Evolutionary conservation across 2,888 invertebrate species (phyloP).

Genomic region (Camptogramma bilineatum): DNA sequence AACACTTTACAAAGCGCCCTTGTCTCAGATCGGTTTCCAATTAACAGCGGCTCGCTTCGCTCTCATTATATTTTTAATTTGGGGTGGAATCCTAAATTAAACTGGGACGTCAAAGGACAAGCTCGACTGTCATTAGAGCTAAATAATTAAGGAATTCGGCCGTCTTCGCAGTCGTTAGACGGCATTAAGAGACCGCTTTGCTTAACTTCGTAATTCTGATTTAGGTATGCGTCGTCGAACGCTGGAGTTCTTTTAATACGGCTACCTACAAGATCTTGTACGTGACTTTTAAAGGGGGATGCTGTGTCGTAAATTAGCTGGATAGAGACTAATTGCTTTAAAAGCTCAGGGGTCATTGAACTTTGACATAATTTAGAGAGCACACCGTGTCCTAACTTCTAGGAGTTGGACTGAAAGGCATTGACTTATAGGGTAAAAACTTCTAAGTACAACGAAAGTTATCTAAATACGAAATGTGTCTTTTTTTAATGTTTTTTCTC

Average conservation of each 20-base stretch:
- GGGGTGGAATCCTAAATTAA: conserved; percentile 84
- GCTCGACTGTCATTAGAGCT: conserved; percentile 80
- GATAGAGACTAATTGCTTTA: background rate
- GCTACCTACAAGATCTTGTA: conserved; percentile 31
- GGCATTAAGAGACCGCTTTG: conserved; percentile 75
- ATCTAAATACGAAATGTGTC: too few species aligned
- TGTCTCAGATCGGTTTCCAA: conserved; percentile 83
- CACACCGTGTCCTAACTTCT: background rate
- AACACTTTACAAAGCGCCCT: conserved; percentile 62
- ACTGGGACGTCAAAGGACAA: conserved; percentile 83
- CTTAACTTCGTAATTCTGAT: conserved; percentile 76
- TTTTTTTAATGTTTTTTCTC: too few species aligned
- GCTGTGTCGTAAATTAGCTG: background rate
- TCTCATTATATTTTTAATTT: conserved; percentile 86
- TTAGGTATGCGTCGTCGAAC: conserved; percentile 56
- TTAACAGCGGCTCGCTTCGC: conserved; percentile 79
- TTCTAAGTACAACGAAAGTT: background rate
- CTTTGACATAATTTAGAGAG: background rate
- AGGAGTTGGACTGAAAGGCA: background rate
- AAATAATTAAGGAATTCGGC: conserved; percentile 85
- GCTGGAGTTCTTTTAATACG: conserved; percentile 57
- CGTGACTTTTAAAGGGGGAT: conserved; percentile 44
- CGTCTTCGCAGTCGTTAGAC: conserved; percentile 79
- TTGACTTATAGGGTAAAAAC: background rate
- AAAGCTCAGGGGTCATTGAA: background rate